A percentile compares a stretch with the other conserved stretches of the same genome.
These are phyloP conservation scores for Cryptosula pallasiana DNA, from an alignment of 2,888 invertebrate genomes.

Conservation along the genomic window DNA sequence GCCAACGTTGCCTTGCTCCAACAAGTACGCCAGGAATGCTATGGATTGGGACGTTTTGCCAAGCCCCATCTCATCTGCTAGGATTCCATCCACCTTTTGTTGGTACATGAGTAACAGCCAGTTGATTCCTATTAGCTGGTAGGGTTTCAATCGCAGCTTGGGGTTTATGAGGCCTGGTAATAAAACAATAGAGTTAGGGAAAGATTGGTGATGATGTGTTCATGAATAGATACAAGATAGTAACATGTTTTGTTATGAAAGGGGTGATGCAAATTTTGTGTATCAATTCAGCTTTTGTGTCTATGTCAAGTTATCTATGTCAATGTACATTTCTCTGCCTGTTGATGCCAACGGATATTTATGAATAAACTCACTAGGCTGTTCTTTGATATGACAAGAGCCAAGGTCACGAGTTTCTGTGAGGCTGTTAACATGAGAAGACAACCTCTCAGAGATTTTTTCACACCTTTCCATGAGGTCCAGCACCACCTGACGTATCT, in stretches of 20 bases:
- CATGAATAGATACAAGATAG: too few relatives aligned
- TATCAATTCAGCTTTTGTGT: too few relatives aligned
- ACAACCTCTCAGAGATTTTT: constrained; percentile 71
- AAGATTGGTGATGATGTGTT: too few relatives aligned
- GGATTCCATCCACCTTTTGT: constrained; percentile 84
- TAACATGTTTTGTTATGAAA: too few relatives aligned
- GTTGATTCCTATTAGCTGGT: constrained; percentile 68
- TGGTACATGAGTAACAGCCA: constrained; percentile 86
- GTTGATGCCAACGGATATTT: too few relatives aligned
- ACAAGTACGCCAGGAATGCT: constrained; percentile 63
- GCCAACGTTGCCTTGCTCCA: constrained; percentile 67
- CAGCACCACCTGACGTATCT: constrained; percentile 29
- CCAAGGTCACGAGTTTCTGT: constrained; percentile 57
- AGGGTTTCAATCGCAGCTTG: constrained; percentile 73
- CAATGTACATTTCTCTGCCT: too few relatives aligned
- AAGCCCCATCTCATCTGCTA: constrained; percentile 87
- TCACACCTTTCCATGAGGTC: constrained; percentile 77
- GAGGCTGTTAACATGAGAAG: constrained; percentile 65
- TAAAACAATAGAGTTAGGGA: background rate
- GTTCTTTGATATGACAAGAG: constrained; percentile 60
- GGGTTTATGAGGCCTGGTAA: constrained; percentile 29
- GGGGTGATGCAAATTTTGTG: too few relatives aligned
- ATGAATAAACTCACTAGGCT: constrained; percentile 67
- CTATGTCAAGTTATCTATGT: too few relatives aligned
- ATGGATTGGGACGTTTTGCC: constrained; percentile 54